Percentiles rank a stretch among this genome's conserved stretches.
phyloP scores from a whole-genome alignment of 2,113 vertebrate genomes.

The Psilopogon haemacephalus region DNA sequence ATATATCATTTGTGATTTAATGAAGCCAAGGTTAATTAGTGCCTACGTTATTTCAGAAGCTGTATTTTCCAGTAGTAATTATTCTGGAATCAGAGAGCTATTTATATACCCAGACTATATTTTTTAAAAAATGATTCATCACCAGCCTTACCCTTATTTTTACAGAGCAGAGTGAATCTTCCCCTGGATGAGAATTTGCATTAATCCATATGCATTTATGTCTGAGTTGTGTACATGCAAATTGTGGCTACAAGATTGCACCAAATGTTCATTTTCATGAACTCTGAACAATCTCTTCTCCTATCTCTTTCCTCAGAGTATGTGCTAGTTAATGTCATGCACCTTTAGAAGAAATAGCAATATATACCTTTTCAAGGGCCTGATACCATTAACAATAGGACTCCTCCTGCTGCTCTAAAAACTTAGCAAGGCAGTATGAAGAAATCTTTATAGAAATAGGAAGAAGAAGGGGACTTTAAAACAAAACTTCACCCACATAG shows the following conservation, averaged over 20 bases:
- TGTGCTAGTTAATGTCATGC: not conserved
- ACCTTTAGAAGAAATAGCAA: not conserved
- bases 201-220: slow-evolving; percentile 60
- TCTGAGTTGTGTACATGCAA: slow-evolving; percentile 44
- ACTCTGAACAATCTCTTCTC: not conserved
- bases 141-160: slow-evolving; percentile 36
- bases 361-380: not conserved
- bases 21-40: slow-evolving; percentile 53
- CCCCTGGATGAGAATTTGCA: slow-evolving; percentile 41
- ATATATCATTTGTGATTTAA: slow-evolving; percentile 49
- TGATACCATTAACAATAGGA: not conserved
- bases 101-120: slow-evolving; percentile 55
- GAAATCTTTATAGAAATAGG: not conserved
- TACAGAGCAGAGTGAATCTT: slow-evolving; percentile 18
- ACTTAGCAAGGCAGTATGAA: not conserved
- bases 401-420: not conserved
- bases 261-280: slow-evolving; percentile 13
- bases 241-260: slow-evolving; percentile 19
- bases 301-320: not conserved
- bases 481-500: not conserved
- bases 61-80: slow-evolving; percentile 49
- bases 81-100: slow-evolving; percentile 54
- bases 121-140: slow-evolving; percentile 58
- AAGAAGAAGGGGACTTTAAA: not conserved
- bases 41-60: slow-evolving; percentile 43